Base-by-base conservation (phyloP, 2,113 vertebrate species). In the Rutilus rutilus region DNA sequence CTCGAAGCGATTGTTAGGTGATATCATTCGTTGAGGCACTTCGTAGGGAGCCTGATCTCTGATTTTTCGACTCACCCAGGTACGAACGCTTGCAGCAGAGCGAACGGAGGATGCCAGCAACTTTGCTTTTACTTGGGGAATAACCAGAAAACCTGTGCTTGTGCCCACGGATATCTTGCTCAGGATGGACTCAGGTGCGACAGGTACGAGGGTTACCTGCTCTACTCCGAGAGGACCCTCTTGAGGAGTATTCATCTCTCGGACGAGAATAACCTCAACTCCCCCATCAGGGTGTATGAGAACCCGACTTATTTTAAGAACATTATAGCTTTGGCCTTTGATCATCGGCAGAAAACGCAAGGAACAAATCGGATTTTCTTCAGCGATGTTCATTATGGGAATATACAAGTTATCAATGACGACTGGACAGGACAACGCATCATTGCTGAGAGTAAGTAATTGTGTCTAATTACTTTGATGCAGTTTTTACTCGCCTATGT, bases 301-400 rank as follows among this genome's bases (percentile, higher is more conserved):
- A 97, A 96, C 84, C 92, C 95, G 0, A 92, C 93, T 84, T 96
- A 94, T 90, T 97, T 97, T 89, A 96, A 95, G 89, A 96, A 97
- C 50, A 89, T 97, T 27, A 96, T 96, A 21, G 96, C 96, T 1
- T 91, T 97, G 88, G 94, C 96, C 50, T 97, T 97, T 83, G 95
- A 97, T 88, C 96, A 97, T 87, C 93, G 90, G 45, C 95, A 95
- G 88, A 92, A 89, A 87, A 91, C 87, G 52, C 92, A 78, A 86
- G 95, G 95, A 12, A 94, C 92, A 1, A 97, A 95, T 47, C 94
- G 96, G 2, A 96, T 97, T 2, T 97, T 97, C 93, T 96, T 96
- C 89, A 97, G 96, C 2, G 96, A 97, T 14, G 96, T 95, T 14
- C 96, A 97, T 86, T 97, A 95, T 89, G 96, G 96, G 88, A 97